Base-by-base conservation (phyloP, 1,140 invertebrate genomes). In the Drosophila triauraria region DNA sequence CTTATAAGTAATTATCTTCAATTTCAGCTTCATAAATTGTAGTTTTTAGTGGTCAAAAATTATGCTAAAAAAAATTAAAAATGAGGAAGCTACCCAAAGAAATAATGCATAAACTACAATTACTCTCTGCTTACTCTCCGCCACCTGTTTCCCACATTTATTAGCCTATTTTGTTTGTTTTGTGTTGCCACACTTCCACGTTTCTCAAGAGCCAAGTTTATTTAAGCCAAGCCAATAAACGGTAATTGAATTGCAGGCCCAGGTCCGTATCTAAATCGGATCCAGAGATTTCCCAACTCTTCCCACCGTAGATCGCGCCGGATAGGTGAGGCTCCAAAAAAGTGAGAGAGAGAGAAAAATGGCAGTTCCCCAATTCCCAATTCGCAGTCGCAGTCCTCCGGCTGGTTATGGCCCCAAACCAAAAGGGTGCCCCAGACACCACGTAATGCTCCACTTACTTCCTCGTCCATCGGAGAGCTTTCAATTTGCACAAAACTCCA, bases 401-500 rank as follows among this genome's bases (percentile, higher is more conserved):
- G 68, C 74, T 65, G 72, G 82, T 86, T 76, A 70, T 84, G 71
- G 62, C 62, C 65, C 65, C 38, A 61, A 67, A 54, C 60, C 62
- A 75, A 82, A 86, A 87, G 82, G 82, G 82, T 82, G 79, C 75
- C 67, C 74, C 43, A 80, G 67, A 68, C 76, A 70, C 50, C 79
- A 83, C 84, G 83, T 83, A 87, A 87, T 87, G 83, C 84, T 72
- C 80, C 83, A 75, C 83, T 87, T 87, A 87, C 83, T 87, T 87
- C 83, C 83, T 87, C 80, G 84, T 80, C 78, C 68, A 77, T 74
- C 67, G 75, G 70, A 58, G 80, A 58, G 80, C 84, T 88, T 88
- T 88, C 84, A 84, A 88, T 88, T 88, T 88, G 85, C 84, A 88
- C 84, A 88, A 88, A 87, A 80, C 84, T 88, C 68, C 84, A 88